Evolutionary conservation across 30 jellyfish, hydroid and myxozoan species (phyloP).

Genomic region (Turritopsis rubra): DNA sequence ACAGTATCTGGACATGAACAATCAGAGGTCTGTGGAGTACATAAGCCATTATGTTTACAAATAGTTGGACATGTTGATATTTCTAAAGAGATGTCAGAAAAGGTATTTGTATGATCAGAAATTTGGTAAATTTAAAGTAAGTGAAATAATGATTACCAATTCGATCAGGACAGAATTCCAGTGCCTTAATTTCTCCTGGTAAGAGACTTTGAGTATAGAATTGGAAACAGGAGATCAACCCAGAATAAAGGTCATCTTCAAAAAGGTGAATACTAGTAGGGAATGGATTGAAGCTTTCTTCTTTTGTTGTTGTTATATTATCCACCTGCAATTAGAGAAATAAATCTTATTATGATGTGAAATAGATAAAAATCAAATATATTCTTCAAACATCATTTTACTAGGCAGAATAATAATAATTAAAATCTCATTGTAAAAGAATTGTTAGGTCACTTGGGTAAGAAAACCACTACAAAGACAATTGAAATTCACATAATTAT

Average conservation of each 20-base stretch:
- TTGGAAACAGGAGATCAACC: constrained; percentile 5
- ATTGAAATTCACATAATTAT: no score
- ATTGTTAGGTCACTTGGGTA: no score
- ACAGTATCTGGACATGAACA: not conserved
- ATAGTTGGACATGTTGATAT: not conserved
- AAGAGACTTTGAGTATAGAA: not conserved
- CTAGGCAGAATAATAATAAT: no score
- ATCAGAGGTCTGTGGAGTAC: not conserved
- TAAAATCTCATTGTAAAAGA: no score
- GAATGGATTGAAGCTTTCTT: not conserved
- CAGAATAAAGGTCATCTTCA: not conserved
- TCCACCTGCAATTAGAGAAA: not conserved
- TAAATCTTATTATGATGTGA: not conserved
- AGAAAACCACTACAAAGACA: no score
- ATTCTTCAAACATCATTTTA: no score
- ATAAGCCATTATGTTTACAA: not conserved
- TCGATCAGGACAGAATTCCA: constrained; percentile 5
- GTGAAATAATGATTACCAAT: not conserved
- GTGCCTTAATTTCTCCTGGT: not conserved
- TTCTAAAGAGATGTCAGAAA: not conserved
- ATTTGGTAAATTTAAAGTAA: not conserved
- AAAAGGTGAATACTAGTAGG: constrained; percentile 3
- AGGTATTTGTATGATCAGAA: no score
- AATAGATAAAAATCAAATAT: no score
- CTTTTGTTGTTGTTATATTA: not conserved